phyloP scores from a whole-genome alignment of 2,797 vertebrate species.

The Novumbra hubbsi region DNA sequence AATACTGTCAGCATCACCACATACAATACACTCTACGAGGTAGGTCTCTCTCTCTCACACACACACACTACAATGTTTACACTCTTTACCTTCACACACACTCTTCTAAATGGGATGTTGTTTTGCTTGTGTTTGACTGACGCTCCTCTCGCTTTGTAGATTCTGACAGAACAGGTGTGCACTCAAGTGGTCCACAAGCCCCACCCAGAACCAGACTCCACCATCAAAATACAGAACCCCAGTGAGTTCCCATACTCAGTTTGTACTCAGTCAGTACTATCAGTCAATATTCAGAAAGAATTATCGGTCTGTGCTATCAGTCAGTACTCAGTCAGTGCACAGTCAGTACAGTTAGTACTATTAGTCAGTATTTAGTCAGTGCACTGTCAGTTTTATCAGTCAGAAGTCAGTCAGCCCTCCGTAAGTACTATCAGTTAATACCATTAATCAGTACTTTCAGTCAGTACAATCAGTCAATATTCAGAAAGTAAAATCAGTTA shows the following conservation, averaged over 20 bases:
- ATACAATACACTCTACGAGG: slow-evolving; percentile 98
- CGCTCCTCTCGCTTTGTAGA: slow-evolving; percentile 70
- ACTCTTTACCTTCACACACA: not conserved
- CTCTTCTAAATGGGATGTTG: not conserved
- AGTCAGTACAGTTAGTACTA: too few relatives aligned
- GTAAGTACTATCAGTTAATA: too few relatives aligned
- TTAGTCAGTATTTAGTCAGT: too few relatives aligned
- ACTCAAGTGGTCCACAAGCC: slow-evolving; percentile 99
- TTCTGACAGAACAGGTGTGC: slow-evolving; percentile 98
- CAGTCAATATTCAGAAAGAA: too few relatives aligned
- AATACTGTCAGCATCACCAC: slow-evolving; percentile 97
- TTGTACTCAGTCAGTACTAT: too few relatives aligned
- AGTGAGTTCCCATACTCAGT: slow-evolving; percentile 77
- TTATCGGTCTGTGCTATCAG: too few relatives aligned
- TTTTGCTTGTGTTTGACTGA: slow-evolving; percentile 19
- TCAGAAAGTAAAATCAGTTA: too few relatives aligned
- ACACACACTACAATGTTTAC: not conserved
- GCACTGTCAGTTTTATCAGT: too few relatives aligned
- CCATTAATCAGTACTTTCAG: too few relatives aligned
- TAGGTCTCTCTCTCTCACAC: slow-evolving; percentile 53
- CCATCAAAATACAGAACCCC: slow-evolving; percentile 99
- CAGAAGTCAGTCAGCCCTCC: too few relatives aligned
- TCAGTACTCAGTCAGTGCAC: too few relatives aligned
- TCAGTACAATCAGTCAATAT: too few relatives aligned
- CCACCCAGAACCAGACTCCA: slow-evolving; percentile 95